These are phyloP conservation scores for Megalurothrips usitatus DNA, from an alignment of 2,888 invertebrate species.

Conservation along the genomic window DNA sequence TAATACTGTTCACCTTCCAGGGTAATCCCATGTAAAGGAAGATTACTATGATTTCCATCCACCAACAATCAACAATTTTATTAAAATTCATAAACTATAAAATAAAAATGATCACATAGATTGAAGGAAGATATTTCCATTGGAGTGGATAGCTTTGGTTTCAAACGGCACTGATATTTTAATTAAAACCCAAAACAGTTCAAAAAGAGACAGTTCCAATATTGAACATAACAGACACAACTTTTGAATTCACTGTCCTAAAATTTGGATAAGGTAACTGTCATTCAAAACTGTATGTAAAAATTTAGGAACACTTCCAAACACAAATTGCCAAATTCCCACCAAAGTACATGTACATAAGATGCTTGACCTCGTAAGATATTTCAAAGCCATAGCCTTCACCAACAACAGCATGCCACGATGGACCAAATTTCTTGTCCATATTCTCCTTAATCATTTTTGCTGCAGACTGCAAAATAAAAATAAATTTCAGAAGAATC, in stretches of 20 bases:
- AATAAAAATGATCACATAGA: neutral
- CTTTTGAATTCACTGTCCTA: neutral
- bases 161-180: neutral
- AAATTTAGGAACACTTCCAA: conserved; percentile 72
- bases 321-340: conserved; percentile 83
- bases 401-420: conserved; percentile 93
- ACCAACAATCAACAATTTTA: neutral
- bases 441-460: conserved; percentile 88
- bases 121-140: neutral
- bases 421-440: conserved; percentile 93
- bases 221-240: neutral
- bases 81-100: neutral
- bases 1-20: neutral
- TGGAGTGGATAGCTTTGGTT: neutral
- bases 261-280: neutral
- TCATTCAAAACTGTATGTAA: neutral
- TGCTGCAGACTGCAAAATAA: conserved; percentile 70
- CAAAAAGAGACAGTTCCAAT: no score
- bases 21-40: neutral
- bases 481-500: conserved; percentile 27
- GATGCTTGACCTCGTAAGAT: conserved; percentile 82
- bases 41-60: neutral
- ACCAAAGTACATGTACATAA: conserved; percentile 85
- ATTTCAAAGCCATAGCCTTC: conserved; percentile 93
- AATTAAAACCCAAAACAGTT: no score